A percentile compares a stretch with the other conserved stretches of the same genome.
Conservation (phyloP, 2,113 vertebrate species). For the Canis aureus region DNA sequence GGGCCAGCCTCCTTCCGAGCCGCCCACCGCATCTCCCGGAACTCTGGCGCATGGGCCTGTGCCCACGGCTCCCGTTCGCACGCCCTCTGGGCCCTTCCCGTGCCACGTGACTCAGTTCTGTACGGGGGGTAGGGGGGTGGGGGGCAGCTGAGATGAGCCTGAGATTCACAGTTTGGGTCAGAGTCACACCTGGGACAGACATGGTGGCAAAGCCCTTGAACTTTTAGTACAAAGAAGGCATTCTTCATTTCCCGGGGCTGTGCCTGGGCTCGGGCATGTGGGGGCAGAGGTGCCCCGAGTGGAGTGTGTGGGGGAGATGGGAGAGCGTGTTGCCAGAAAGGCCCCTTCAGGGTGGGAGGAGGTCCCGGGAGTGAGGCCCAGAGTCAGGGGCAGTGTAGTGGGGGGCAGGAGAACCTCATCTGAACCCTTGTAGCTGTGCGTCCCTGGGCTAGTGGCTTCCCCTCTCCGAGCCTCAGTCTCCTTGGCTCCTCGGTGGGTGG, state of each 20-base stretch:
- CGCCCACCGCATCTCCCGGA: fast-evolving
- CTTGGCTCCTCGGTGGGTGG: neutral
- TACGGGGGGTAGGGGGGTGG: too few relatives aligned
- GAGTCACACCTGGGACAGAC: neutral
- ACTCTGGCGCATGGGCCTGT: fast-evolving
- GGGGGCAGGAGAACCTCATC: neutral
- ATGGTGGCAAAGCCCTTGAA: neutral
- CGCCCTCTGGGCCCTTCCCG: neutral
- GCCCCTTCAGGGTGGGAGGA: neutral
- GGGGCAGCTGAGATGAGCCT: neutral
- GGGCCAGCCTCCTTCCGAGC: neutral
- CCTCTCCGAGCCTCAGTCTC: neutral
- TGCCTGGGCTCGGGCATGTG: neutral
- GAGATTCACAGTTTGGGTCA: neutral
- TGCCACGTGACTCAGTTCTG: neutral
- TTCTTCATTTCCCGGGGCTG: neutral
- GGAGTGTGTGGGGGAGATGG: fast-evolving
- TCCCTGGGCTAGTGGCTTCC: neutral
- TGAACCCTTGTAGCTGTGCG: neutral
- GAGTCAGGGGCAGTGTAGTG: fast-evolving
- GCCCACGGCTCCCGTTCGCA: fast-evolving
- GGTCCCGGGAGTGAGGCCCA: neutral
- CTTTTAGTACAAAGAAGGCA: neutral
- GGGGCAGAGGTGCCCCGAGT: neutral
- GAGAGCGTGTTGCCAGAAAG: neutral